A percentile compares a stretch with the other conserved stretches of the same genome.
phyloP scores from a whole-genome alignment of 2,888 invertebrate genomes.

The Lacanobia wlatinum region DNA sequence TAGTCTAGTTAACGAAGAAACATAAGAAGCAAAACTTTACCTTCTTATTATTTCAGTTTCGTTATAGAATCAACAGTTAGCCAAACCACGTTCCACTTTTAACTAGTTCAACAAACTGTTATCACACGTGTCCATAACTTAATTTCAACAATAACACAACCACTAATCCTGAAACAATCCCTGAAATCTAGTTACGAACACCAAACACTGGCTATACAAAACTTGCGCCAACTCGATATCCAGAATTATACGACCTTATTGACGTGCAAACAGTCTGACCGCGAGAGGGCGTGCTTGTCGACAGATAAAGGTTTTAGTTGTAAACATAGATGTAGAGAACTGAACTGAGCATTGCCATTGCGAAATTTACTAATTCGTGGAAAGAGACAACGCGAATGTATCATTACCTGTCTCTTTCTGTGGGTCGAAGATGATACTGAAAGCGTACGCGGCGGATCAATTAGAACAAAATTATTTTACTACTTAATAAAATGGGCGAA shows the following conservation, averaged over 20 bases:
- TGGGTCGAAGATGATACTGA: background rate
- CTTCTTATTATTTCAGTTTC: too few species aligned
- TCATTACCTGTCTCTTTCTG: background rate
- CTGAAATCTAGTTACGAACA: slow-evolving; percentile 21
- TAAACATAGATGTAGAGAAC: slow-evolving; percentile 30
- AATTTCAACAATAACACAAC: slow-evolving; percentile 3
- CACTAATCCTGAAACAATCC: slow-evolving; percentile 1
- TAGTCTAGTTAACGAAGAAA: too few species aligned
- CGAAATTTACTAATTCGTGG: too few species aligned
- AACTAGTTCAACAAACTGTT: background rate
- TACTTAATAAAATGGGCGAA: too few species aligned
- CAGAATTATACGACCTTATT: slow-evolving; percentile 23
- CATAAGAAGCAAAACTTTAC: too few species aligned
- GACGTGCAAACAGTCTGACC: slow-evolving; percentile 51
- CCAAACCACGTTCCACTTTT: background rate
- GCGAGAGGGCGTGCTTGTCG: slow-evolving; percentile 59
- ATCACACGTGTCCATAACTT: background rate
- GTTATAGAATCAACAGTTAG: background rate
- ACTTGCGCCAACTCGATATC: slow-evolving; percentile 44
- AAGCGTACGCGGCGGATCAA: background rate
- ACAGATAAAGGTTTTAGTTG: slow-evolving; percentile 63
- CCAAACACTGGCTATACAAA: slow-evolving; percentile 20
- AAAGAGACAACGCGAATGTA: background rate
- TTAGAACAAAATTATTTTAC: background rate
- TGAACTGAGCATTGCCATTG: background rate